Evolutionary conservation across 2,113 vertebrate species (phyloP), one percentile per base, ranked within the genome.

Genomic region (Triplophysa tibetana): DNA sequence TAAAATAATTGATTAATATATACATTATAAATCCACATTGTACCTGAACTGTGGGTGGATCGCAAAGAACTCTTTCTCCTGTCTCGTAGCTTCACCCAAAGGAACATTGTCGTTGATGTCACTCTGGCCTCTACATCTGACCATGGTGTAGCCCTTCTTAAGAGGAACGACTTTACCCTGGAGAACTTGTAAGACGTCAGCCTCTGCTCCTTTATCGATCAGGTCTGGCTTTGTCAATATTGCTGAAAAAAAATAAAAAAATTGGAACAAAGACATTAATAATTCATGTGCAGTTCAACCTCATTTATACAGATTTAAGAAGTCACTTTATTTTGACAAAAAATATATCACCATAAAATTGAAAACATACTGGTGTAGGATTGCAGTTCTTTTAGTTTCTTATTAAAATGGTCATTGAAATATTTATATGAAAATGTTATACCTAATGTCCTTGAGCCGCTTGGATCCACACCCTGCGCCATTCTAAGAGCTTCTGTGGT

Each of bases 201-300:
- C 72, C 10, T 96, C 94, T 0, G 93, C 90, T 14, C 94, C 94
- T 84, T 1, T 92, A 83, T 95, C 95, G 43, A 95, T 67, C 58
- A 95, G 88, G 82, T 95, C 94, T 0, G 95, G 94, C 84, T 96
- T 96, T 0, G 94, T 95, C 80, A 96, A 84, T 83, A 96, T 91
- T 1, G 94, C 95, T 96, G 60, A 43, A 64, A 24, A 63, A 60
- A 38, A 50, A n/a, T n/a, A n/a, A 73, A 3, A 76, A 43, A 8
- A 45, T n/a, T 54, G 16, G 6, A 19, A 70, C 14, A 70, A 52
- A 72, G 0, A 21, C 10, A 10, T 33, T 45, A 63, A 64, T n/a
- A 29, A 62, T 24, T n/a, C 52, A 8, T 50, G 45, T 4, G 38
- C n/a, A n/a, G 8, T 50, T 41, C 4, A 17, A n/a, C 2, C 23